Conservation (phyloP, 1,140 invertebrate genomes). For the Parasteatoda tepidariorum region DNA sequence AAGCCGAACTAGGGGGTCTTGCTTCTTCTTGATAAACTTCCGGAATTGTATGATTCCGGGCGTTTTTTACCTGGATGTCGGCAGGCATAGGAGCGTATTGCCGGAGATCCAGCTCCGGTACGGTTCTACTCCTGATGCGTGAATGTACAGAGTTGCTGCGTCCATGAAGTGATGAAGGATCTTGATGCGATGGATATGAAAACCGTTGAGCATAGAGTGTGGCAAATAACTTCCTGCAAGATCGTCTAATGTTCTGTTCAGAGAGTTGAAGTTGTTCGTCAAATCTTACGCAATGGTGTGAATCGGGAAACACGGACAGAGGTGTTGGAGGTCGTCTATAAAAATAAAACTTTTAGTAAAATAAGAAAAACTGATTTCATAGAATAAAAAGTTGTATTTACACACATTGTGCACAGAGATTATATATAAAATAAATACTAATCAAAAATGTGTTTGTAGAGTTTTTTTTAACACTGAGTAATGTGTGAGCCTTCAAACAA, state of each 20-base stretch:
- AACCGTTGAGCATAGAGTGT: slow-evolving; percentile 51
- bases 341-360: neutral
- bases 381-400: too few relatives aligned
- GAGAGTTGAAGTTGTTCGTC: slow-evolving; percentile 58
- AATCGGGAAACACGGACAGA: slow-evolving; percentile 43
- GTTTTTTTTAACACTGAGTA: too few relatives aligned
- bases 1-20: neutral
- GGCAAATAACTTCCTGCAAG: slow-evolving; percentile 58
- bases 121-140: slow-evolving; percentile 16
- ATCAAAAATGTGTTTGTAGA: too few relatives aligned
- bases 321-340: slow-evolving; percentile 44
- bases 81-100: slow-evolving; percentile 15
- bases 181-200: slow-evolving; percentile 4
- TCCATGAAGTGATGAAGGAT: neutral
- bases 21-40: neutral
- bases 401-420: too few relatives aligned
- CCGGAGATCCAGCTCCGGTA: slow-evolving; percentile 34
- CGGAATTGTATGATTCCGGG: neutral
- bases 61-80: neutral
- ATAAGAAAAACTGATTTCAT: too few relatives aligned
- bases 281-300: slow-evolving; percentile 54
- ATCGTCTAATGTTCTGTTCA: slow-evolving; percentile 57
- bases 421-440: too few relatives aligned
- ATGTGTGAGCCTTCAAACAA: too few relatives aligned
- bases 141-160: neutral